phyloP scores from a whole-genome alignment of 1,140 invertebrate species.

The Drosophila hydei region DNA sequence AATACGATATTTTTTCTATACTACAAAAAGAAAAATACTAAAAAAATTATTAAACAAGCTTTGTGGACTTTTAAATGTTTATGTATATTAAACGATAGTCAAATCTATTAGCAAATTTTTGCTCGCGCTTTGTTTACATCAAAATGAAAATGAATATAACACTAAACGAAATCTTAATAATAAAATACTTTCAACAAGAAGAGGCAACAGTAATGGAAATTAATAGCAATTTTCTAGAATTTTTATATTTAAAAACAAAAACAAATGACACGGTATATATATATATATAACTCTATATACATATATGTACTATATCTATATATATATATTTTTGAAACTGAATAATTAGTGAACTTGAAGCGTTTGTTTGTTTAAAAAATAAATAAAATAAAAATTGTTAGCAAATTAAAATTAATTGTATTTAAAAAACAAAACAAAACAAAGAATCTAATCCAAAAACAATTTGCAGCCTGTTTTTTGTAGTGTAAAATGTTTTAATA shows the following conservation, averaged over 20 bases:
- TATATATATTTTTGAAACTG: conserved; percentile 61
- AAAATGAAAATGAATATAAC: conserved; percentile 34
- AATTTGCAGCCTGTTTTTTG: conserved; percentile 65
- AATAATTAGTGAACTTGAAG: conserved; percentile 62
- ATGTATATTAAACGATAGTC: conserved; percentile 67
- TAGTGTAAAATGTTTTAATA: conserved; percentile 68
- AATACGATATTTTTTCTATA: conserved; percentile 78
- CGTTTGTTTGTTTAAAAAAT: conserved; percentile 53
- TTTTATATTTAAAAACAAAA: conserved; percentile 72
- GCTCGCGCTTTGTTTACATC: conserved; percentile 79
- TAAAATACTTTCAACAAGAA: conserved; percentile 18
- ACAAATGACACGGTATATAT: conserved; percentile 30
- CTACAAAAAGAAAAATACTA: conserved; percentile 49
- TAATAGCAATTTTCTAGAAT: conserved; percentile 83
- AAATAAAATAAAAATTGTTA: conserved; percentile 38
- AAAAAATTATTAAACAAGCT: conserved; percentile 47
- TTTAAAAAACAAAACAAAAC: conserved; percentile 35
- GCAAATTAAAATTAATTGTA: conserved; percentile 53
- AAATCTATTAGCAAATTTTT: conserved; percentile 83
- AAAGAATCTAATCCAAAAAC: conserved; percentile 51
- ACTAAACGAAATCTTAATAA: conserved; percentile 26
- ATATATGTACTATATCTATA: conserved; percentile 34
- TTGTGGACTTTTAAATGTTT: conserved; percentile 66
- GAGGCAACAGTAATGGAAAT: conserved; percentile 34
- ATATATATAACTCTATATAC: conserved; percentile 59